phyloP scores from a whole-genome alignment of 2,113 vertebrate species.

The Osmerus eperlanus region DNA sequence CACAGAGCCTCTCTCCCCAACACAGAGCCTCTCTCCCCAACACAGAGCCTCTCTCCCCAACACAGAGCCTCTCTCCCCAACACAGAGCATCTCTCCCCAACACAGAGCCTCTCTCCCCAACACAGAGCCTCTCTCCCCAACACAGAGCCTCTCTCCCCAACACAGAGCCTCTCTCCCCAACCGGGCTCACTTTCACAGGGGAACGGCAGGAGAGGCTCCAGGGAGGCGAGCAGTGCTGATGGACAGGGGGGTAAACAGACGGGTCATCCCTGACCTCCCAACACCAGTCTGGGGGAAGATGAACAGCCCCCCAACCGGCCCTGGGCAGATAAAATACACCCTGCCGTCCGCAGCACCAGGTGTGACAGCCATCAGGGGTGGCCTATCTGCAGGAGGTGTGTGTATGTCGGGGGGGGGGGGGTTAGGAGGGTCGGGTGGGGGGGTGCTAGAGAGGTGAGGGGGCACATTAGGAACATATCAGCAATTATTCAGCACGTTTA shows the following conservation, averaged over 20 bases:
- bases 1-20: too few relatives aligned
- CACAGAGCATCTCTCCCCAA: too few relatives aligned
- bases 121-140: too few relatives aligned
- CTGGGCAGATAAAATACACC: conserved; percentile 77
- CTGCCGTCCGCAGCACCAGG: conserved; percentile 73
- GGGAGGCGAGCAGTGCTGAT: conserved; percentile 66
- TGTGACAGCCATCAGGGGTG: conserved; percentile 77
- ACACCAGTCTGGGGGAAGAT: conserved; percentile 66
- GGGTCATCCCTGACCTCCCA: conserved; percentile 68
- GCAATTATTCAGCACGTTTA: conserved; percentile 74
- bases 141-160: too few relatives aligned
- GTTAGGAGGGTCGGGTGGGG: conserved; percentile 48
- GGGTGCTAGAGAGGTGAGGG: conserved; percentile 44
- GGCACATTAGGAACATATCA: conserved; percentile 78
- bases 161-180: too few relatives aligned
- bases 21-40: too few relatives aligned
- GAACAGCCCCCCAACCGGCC: conserved; percentile 67
- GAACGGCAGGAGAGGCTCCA: conserved; percentile 50
- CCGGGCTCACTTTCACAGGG: conserved; percentile 53
- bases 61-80: too few relatives aligned
- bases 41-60: too few relatives aligned
- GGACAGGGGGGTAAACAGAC: conserved; percentile 72
- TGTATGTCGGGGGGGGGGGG: conserved; percentile 53
- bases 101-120: too few relatives aligned
- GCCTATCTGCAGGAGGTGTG: conserved; percentile 69